Conservation (phyloP, 1,140 invertebrate species). For the Papilio machaon region DNA sequence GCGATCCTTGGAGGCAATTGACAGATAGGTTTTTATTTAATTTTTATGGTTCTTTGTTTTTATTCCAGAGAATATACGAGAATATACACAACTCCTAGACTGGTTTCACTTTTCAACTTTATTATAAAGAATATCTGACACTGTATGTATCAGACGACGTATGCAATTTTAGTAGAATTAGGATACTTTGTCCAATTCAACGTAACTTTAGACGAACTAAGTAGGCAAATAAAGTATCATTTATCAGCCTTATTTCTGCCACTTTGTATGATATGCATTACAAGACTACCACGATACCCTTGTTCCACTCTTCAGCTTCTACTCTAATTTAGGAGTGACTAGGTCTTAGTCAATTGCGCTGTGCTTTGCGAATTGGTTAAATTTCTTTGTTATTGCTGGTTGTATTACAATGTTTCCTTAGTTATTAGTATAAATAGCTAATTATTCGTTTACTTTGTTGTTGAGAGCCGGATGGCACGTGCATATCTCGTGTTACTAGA, state of each 20-base stretch:
- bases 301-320: no score
- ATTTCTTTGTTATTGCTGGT: background rate
- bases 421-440: background rate
- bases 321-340: no score
- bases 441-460: background rate
- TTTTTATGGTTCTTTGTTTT: background rate
- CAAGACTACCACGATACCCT: no score
- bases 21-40: background rate
- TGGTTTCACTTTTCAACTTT: background rate
- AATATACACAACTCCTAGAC: no score
- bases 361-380: no score
- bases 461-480: background rate
- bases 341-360: no score
- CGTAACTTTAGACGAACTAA: background rate
- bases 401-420: background rate
- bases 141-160: background rate
- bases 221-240: background rate
- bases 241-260: no score
- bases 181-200: background rate
- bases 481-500: constrained; percentile 1
- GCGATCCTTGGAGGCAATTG: background rate
- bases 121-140: background rate
- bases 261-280: no score
- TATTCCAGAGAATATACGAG: no score
- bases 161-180: background rate